phyloP scores from a whole-genome alignment of 1,140 invertebrate genomes.

The Drosophila pseudoananassae region DNA sequence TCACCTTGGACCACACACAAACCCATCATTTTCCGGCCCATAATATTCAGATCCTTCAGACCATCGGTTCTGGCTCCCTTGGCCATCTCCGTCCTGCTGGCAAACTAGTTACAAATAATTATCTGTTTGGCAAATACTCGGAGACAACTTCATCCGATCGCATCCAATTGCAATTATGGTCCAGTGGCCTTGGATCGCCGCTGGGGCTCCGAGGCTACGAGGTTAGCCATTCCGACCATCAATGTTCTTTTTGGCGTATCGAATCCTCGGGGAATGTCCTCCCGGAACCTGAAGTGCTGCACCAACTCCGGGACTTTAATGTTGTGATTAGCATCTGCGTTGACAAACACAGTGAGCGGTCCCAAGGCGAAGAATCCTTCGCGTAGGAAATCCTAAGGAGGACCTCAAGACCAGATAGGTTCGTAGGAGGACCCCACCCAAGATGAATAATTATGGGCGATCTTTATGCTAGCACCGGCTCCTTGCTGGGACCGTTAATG shows the following conservation, averaged over 20 bases:
- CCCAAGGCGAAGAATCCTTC: slow-evolving; percentile 54
- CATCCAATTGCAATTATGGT: slow-evolving; percentile 68
- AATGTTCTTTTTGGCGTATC: slow-evolving; percentile 45
- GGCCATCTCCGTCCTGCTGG: slow-evolving; percentile 49
- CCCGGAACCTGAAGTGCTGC: slow-evolving; percentile 59
- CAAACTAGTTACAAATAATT: slow-evolving; percentile 73
- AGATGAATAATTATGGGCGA: slow-evolving; percentile 83
- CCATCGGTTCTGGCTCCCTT: neutral
- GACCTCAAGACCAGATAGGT: neutral
- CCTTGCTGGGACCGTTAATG: slow-evolving; percentile 83
- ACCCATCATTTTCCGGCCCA: neutral
- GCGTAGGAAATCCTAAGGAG: slow-evolving; percentile 13
- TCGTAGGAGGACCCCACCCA: slow-evolving; percentile 64
- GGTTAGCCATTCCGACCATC: slow-evolving; percentile 63
- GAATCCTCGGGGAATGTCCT: slow-evolving; percentile 25
- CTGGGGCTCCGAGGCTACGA: slow-evolving; percentile 50
- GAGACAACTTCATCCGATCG: slow-evolving; percentile 40
- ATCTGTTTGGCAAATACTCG: slow-evolving; percentile 73
- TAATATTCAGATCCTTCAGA: neutral
- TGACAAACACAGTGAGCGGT: slow-evolving; percentile 82
- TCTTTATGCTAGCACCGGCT: slow-evolving; percentile 79
- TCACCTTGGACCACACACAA: slow-evolving; percentile 56
- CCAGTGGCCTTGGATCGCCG: slow-evolving; percentile 41
- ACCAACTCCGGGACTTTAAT: slow-evolving; percentile 57
- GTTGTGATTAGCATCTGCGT: slow-evolving; percentile 84